phyloP scores from a whole-genome alignment of 2,888 invertebrate species.

The Petrolisthes manimaculis region DNA sequence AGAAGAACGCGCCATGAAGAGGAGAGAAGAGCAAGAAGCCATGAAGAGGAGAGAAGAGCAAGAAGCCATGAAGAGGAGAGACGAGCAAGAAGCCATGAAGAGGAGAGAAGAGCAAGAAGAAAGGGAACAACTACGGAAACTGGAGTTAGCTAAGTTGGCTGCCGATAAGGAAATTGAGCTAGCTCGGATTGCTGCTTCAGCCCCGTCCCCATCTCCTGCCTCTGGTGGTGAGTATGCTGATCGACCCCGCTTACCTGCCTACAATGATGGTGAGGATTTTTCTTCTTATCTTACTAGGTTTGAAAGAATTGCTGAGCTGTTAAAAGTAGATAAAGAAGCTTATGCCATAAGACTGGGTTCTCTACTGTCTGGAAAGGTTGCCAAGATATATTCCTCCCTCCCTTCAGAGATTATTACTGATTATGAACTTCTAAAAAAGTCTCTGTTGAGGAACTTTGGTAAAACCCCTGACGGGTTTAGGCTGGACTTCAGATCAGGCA shows the following conservation, averaged over 20 bases:
- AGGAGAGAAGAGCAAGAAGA: not conserved
- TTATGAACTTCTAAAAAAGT: not conserved
- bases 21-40: not conserved
- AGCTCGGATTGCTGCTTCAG: not conserved
- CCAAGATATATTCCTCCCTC: not conserved
- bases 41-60: not conserved
- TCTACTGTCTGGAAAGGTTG: not conserved
- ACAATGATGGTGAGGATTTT: slow-evolving; percentile 6
- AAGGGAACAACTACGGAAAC: not conserved
- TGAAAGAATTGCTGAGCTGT: not conserved
- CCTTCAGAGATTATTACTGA: not conserved
- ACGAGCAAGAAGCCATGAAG: not conserved
- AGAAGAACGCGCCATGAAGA: not conserved
- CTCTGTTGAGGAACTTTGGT: not conserved
- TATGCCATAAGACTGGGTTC: slow-evolving; percentile 1
- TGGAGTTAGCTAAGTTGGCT: not conserved
- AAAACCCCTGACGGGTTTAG: not conserved
- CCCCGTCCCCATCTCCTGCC: not conserved
- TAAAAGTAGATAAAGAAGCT: not conserved
- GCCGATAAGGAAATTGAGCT: not conserved
- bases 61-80: not conserved
- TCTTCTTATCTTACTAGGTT: not conserved
- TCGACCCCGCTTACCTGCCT: not conserved
- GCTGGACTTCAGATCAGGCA: not conserved
- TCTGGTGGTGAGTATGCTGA: not conserved